Percentiles rank a stretch among this genome's conserved stretches.
Evolutionary conservation across 2,888 invertebrate genomes (phyloP).

Genomic region (Ochropleura leucogaster): DNA sequence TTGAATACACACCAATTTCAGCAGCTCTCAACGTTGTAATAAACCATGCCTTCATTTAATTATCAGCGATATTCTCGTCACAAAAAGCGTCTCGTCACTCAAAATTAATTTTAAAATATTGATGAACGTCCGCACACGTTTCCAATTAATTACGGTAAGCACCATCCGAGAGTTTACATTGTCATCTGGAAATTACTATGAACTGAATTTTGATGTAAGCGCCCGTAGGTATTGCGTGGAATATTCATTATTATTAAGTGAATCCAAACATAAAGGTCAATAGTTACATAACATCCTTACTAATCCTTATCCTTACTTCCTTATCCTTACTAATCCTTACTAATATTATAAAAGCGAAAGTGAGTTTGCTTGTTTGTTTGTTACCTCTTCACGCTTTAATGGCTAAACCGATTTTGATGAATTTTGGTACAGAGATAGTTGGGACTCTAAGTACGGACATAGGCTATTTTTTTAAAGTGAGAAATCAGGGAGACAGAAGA

Average conservation of each 20-base stretch:
- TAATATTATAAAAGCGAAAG: too few relatives aligned
- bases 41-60: conserved; percentile 30
- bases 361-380: too few relatives aligned
- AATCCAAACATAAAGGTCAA: background rate
- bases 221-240: background rate
- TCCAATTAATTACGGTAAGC: conserved; percentile 54
- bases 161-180: conserved; percentile 42
- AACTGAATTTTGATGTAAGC: conserved; percentile 16
- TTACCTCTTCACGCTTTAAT: too few relatives aligned
- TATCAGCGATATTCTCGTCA: conserved; percentile 30
- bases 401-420: too few relatives aligned
- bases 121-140: conserved; percentile 42
- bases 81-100: conserved; percentile 22
- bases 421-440: too few relatives aligned
- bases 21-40: conserved; percentile 1
- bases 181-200: conserved; percentile 41
- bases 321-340: too few relatives aligned
- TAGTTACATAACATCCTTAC: background rate
- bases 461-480: too few relatives aligned
- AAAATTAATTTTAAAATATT: conserved; percentile 56
- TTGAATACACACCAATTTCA: conserved; percentile 8
- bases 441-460: too few relatives aligned
- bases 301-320: too few relatives aligned
- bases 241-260: conserved; percentile 5
- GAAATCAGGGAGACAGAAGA: too few relatives aligned